These are phyloP conservation scores for Camponotus floridanus DNA, from an alignment of 1,140 invertebrate species.

Conservation along the genomic window DNA sequence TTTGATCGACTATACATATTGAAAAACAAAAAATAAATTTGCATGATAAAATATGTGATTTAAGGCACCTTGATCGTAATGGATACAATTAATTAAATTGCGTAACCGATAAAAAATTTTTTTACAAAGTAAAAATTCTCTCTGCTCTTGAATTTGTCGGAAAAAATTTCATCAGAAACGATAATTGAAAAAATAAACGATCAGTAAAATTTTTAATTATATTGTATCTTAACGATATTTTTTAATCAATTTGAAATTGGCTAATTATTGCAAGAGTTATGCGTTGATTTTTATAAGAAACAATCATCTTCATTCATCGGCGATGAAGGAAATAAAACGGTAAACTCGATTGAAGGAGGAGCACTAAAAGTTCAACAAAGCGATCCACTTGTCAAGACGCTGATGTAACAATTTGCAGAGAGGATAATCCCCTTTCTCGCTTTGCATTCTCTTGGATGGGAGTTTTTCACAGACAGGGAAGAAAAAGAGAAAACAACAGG, in stretches of 20 bases:
- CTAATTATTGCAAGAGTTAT: background rate
- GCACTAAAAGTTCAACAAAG: constrained; percentile 2
- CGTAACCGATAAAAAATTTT: background rate
- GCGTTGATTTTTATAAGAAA: background rate
- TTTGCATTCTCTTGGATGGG: background rate
- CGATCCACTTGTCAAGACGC: constrained; percentile 9
- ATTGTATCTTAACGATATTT: background rate
- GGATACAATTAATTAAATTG: background rate
- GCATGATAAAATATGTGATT: background rate
- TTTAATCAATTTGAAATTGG: background rate
- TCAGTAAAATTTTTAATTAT: background rate
- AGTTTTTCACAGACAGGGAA: constrained; percentile 3
- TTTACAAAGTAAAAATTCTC: background rate
- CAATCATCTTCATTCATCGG: background rate
- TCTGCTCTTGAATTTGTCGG: background rate
- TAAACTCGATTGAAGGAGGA: constrained; percentile 20
- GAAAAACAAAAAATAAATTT: background rate
- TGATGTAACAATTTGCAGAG: constrained; percentile 42
- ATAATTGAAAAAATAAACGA: background rate
- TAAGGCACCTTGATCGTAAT: background rate
- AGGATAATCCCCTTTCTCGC: constrained; percentile 6
- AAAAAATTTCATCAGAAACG: background rate
- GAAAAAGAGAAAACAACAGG: background rate
- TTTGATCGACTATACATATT: background rate
- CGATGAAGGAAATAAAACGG: constrained; percentile 13